These are phyloP conservation scores for Nyctibius bracteatus DNA, from an alignment of 2,113 vertebrate species.

Conservation along the genomic window DNA sequence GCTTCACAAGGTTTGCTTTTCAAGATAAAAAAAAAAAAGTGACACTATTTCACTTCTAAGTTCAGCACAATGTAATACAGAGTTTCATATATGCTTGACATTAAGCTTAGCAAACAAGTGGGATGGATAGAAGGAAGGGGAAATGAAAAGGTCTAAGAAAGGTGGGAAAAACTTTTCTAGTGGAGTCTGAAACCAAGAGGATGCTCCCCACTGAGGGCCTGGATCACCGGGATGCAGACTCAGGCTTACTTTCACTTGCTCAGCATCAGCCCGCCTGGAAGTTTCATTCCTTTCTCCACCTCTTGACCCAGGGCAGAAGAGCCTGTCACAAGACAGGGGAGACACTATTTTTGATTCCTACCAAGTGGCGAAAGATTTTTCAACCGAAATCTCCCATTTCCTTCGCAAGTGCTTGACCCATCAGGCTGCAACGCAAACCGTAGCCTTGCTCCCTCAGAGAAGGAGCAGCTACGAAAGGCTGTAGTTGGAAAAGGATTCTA, in stretches of 20 bases:
- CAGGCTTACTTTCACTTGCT: not conserved
- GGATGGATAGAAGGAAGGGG: not conserved
- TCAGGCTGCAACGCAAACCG: not conserved
- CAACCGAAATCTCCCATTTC: not conserved
- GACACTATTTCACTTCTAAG: constrained; percentile 52
- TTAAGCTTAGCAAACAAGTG: not conserved
- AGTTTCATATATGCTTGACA: not conserved
- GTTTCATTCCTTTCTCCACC: not conserved
- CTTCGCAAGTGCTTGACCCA: not conserved
- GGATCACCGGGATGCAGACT: not conserved
- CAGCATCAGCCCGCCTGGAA: accelerated
- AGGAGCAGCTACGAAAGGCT: not conserved
- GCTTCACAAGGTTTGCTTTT: constrained; percentile 26
- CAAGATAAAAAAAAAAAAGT: constrained; percentile 32
- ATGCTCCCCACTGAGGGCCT: accelerated
- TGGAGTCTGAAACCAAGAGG: not conserved
- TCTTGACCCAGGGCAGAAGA: not conserved
- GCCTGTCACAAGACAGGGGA: accelerated
- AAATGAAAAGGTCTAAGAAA: not conserved
- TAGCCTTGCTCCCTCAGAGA: not conserved
- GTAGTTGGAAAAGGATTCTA: not conserved
- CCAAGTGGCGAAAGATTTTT: not conserved
- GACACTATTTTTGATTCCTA: not conserved
- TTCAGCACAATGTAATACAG: not conserved
- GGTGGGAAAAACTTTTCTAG: not conserved